Evolutionary conservation across 2,113 vertebrate genomes (phyloP).

Genomic region (Aptenodytes forsteri): DNA sequence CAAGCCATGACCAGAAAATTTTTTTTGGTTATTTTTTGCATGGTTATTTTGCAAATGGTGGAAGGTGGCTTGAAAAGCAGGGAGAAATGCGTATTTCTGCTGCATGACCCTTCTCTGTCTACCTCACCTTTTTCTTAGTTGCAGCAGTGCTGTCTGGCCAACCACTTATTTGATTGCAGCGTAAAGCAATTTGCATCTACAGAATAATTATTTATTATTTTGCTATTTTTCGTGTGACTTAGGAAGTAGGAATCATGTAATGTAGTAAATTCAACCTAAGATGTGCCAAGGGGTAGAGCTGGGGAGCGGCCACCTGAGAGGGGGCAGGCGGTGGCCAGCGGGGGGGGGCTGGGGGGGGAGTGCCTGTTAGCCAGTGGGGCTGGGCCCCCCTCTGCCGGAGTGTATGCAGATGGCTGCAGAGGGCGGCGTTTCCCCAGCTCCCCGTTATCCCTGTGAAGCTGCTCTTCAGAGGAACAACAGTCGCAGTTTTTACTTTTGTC

Average conservation of each 20-base stretch:
- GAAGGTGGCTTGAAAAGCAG: not conserved
- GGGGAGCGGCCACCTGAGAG: not conserved
- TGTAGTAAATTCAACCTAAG: accelerated
- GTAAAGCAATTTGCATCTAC: not conserved
- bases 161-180: not conserved
- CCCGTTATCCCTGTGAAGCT: too few species aligned
- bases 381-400: not conserved
- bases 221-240: not conserved
- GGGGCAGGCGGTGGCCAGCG: not conserved
- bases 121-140: not conserved
- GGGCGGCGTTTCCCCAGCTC: too few species aligned
- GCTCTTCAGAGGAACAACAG: accelerated
- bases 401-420: too few species aligned
- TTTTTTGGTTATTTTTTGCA: not conserved
- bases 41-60: not conserved
- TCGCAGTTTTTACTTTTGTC: not conserved
- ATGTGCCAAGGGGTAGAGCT: too few species aligned
- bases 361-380: not conserved
- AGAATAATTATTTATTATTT: not conserved
- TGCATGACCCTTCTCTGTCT: too few species aligned
- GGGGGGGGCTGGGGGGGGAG: too few species aligned
- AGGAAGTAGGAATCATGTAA: not conserved
- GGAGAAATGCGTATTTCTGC: not conserved
- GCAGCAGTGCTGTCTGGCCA: not conserved
- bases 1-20: not conserved